These are phyloP conservation scores for Amphiduros pacificus DNA, from an alignment of 2,888 invertebrate species.

Conservation along the genomic window DNA sequence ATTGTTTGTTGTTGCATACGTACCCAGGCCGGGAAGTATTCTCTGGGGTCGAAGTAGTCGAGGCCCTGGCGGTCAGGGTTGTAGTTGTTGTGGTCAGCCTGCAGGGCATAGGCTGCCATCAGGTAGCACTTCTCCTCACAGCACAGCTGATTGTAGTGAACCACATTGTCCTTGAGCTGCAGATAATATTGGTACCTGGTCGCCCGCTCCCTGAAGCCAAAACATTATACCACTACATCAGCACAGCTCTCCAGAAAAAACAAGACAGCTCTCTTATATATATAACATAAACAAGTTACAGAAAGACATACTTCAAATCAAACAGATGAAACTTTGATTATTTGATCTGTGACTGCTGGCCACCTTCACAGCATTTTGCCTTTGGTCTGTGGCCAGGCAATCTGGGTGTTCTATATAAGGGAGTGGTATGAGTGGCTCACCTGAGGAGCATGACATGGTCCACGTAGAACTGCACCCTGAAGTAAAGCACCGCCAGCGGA, in stretches of 20 bases:
- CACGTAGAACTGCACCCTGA: slow-evolving; percentile 91
- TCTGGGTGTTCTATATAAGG: no score
- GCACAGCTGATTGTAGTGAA: slow-evolving; percentile 61
- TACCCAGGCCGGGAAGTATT: slow-evolving; percentile 76
- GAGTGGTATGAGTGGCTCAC: slow-evolving; percentile 58
- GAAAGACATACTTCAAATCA: no score
- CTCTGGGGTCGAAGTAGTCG: slow-evolving; percentile 74
- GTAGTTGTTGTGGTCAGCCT: slow-evolving; percentile 88
- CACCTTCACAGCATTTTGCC: no score
- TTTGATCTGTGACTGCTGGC: no score
- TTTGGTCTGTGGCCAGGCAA: no score
- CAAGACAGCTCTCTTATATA: no score
- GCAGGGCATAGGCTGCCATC: slow-evolving; percentile 85
- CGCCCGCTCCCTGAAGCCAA: slow-evolving; percentile 72
- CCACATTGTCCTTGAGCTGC: slow-evolving; percentile 86
- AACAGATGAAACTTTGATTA: no score
- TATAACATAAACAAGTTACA: no score
- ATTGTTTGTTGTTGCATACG: no score
- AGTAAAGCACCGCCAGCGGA: no score
- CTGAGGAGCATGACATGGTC: slow-evolving; percentile 86
- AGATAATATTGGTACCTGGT: slow-evolving; percentile 92
- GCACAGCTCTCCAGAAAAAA: no score
- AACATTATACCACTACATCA: no score
- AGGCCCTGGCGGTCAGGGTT: slow-evolving; percentile 68
- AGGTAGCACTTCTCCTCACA: slow-evolving; percentile 67